phyloP scores from a whole-genome alignment of 2,888 invertebrate species.

The Ptilodon capucinus region DNA sequence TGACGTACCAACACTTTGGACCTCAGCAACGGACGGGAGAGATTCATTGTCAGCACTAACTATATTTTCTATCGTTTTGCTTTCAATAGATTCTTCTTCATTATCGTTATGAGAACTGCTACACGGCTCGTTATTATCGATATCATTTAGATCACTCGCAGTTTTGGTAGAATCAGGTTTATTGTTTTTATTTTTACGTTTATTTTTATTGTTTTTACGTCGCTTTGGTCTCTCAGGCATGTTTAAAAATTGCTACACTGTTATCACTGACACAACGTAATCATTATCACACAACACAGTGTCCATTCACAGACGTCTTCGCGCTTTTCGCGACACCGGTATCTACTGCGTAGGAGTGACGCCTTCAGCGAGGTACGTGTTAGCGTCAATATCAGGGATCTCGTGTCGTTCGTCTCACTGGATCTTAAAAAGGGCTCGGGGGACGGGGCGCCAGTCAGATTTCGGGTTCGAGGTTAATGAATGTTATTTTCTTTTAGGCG shows the following conservation, averaged over 20 bases:
- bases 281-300: conserved; percentile 59
- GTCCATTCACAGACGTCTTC: conserved; percentile 48
- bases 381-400: conserved; percentile 49
- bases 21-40: conserved; percentile 3
- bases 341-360: conserved; percentile 65
- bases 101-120: conserved; percentile 24
- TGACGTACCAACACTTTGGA: conserved; percentile 12
- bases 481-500: conserved; percentile 66
- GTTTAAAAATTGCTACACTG: conserved; percentile 54
- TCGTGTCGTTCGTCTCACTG: conserved; percentile 44
- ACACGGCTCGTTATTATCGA: conserved; percentile 13
- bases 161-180: conserved; percentile 46
- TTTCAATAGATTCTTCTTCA: conserved; percentile 9
- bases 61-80: conserved; percentile 1
- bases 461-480: conserved; percentile 53
- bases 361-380: conserved; percentile 43
- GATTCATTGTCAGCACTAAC: conserved; percentile 11
- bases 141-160: conserved; percentile 41
- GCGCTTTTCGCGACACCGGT: conserved; percentile 58
- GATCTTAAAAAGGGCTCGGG: conserved; percentile 57
- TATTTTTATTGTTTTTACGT: conserved; percentile 75
- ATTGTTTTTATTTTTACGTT: conserved; percentile 70
- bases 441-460: conserved; percentile 43
- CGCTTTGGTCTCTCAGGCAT: conserved; percentile 75
- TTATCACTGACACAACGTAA: conserved; percentile 68